Conservation (phyloP, 2,113 vertebrate genomes). For the Oriolus oriolus region DNA sequence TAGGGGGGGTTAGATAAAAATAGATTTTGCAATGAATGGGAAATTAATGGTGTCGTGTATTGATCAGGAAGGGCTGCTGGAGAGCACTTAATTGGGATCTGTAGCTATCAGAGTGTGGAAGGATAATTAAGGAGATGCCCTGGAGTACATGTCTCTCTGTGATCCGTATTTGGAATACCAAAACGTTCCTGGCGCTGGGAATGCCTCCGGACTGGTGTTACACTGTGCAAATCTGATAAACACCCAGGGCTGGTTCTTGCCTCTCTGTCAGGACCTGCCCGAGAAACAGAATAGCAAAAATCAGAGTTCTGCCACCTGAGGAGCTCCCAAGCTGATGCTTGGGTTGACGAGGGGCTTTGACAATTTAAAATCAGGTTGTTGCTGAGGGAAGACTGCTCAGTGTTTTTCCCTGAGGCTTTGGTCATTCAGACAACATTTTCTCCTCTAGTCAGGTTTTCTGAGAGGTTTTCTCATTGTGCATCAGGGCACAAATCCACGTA, state of each 20-base stretch:
- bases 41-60: not conserved
- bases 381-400: not conserved
- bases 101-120: not conserved
- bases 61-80: not conserved
- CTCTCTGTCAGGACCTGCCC: not conserved
- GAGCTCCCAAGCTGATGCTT: not conserved
- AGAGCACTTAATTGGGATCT: not conserved
- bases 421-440: rapidly evolving
- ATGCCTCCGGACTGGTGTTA: not conserved
- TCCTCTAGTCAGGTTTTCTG: not conserved
- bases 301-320: not conserved
- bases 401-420: not conserved
- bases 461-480: not conserved
- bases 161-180: not conserved
- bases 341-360: not conserved
- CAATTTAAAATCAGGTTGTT: not conserved
- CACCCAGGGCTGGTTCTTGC: not conserved
- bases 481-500: rapidly evolving
- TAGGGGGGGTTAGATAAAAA: not conserved
- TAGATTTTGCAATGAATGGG: conserved; percentile 3
- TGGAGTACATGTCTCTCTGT: not conserved
- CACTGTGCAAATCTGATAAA: not conserved
- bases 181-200: not conserved
- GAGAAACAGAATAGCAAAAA: not conserved
- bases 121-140: not conserved